A percentile compares a stretch with the other conserved stretches of the same genome.
These are phyloP conservation scores for Dipodomys stephensi DNA, from an alignment of 2,113 vertebrate species.

Conservation along the genomic window DNA sequence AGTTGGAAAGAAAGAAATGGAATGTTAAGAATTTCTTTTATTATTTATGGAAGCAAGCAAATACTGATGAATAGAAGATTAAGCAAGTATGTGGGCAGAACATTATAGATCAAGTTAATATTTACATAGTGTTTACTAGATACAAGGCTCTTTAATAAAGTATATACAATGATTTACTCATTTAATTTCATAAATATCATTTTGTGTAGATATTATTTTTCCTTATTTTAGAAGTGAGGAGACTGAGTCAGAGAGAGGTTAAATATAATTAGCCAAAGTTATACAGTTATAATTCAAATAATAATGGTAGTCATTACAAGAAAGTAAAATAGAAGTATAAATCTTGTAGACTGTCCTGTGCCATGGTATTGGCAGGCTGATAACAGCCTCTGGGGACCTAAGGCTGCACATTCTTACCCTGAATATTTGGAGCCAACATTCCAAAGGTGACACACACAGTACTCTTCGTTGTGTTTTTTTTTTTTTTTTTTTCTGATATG, in stretches of 20 bases:
- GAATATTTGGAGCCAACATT: not conserved
- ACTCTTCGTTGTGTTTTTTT: not conserved
- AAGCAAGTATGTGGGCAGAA: not conserved
- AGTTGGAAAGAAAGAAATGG: not conserved
- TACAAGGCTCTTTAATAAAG: not conserved
- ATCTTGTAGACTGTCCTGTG: not conserved
- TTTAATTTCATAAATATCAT: conserved; percentile 10
- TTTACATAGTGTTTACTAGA: not conserved
- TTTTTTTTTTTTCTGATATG: not conserved
- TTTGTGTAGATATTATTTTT: not conserved
- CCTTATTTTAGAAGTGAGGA: conserved; percentile 25
- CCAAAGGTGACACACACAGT: not conserved
- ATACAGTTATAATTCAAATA: not conserved
- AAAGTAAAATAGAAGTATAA: not conserved
- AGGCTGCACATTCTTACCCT: not conserved
- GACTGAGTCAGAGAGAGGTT: not conserved
- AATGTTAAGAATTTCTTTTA: conserved; percentile 2
- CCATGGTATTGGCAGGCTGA: not conserved
- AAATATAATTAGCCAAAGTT: conserved; percentile 28
- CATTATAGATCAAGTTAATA: not conserved
- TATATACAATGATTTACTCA: not conserved
- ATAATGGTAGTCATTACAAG: not conserved
- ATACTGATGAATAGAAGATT: not conserved
- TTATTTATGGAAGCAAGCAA: conserved; percentile 2
- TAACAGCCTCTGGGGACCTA: not conserved